A percentile compares a stretch with the other conserved stretches of the same genome.
phyloP scores from a whole-genome alignment of 2,797 vertebrate genomes.

The Cygnus olor region DNA sequence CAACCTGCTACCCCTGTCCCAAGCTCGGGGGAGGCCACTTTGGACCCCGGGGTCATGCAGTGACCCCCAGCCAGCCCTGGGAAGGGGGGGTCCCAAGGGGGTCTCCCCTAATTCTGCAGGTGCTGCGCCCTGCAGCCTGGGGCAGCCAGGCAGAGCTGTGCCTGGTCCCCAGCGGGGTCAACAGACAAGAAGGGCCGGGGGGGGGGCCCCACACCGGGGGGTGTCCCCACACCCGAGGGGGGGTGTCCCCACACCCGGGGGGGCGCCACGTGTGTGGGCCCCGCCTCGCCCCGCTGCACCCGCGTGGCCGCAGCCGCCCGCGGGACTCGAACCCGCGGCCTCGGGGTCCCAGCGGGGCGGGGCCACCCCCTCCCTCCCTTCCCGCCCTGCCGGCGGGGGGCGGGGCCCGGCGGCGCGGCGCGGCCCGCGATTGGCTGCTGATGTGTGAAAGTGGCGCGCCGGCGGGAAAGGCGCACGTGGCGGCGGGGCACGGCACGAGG shows the following conservation, averaged over 20 bases:
- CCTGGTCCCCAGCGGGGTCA: background rate
- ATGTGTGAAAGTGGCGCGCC: background rate
- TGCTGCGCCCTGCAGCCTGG: background rate
- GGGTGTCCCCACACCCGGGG: rapidly evolving
- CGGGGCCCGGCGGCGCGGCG: background rate
- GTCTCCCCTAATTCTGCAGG: background rate
- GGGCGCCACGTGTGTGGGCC: rapidly evolving
- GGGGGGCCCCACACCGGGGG: rapidly evolving
- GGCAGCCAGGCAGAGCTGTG: background rate
- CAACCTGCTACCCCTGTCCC: rapidly evolving
- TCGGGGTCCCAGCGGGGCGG: rapidly evolving
- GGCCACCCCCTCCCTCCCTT: too few species aligned
- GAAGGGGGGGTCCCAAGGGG: background rate
- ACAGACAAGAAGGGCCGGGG: rapidly evolving
- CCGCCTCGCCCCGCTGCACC: rapidly evolving
- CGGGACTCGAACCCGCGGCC: rapidly evolving
- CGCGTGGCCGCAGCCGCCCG: rapidly evolving
- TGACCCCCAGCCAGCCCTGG: rapidly evolving
- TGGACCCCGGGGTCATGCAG: rapidly evolving
- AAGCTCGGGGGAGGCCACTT: rapidly evolving
- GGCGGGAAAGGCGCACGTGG: background rate
- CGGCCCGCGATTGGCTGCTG: conserved; percentile 28
- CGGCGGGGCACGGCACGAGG: background rate
- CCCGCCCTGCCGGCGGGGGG: background rate
- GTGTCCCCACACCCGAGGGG: background rate